Conservation (phyloP, 2,888 invertebrate genomes). For the Drosophila affinis region DNA sequence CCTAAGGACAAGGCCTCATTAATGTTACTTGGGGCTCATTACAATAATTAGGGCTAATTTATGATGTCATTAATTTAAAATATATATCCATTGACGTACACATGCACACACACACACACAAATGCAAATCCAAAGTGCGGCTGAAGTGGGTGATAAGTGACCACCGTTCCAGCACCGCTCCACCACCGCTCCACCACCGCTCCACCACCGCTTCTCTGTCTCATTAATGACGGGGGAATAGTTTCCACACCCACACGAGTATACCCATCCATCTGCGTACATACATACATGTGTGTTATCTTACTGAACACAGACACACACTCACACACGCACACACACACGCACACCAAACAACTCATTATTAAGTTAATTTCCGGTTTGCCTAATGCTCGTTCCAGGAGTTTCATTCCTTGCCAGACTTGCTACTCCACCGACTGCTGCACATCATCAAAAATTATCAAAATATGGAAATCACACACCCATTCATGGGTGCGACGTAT, state of each 20-base stretch:
- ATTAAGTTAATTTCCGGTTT: slow-evolving; percentile 71
- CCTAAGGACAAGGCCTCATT: slow-evolving; percentile 47
- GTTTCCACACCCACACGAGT: background rate
- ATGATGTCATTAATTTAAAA: slow-evolving; percentile 77
- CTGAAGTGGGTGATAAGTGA: slow-evolving; percentile 17
- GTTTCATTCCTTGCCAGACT: background rate
- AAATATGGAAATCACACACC: slow-evolving; percentile 68
- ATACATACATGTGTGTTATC: background rate
- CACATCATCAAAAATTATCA: slow-evolving; percentile 73
- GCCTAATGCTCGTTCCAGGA: slow-evolving; percentile 31
- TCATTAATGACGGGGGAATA: background rate
- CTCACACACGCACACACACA: background rate
- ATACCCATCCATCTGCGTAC: background rate
- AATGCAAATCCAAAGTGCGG: too few relatives aligned
- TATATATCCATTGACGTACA: slow-evolving; percentile 21
- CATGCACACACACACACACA: too few relatives aligned
- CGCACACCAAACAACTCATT: slow-evolving; percentile 49
- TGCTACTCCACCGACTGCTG: slow-evolving; percentile 38
- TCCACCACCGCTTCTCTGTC: too few relatives aligned
- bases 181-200: too few relatives aligned
- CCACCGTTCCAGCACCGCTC: background rate
- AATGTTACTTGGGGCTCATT: slow-evolving; percentile 72
- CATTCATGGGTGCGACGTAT: background rate
- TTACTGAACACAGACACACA: background rate
- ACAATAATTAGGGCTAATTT: slow-evolving; percentile 81